These are phyloP conservation scores for Nyctibius bracteatus DNA, from an alignment of 2,113 vertebrate genomes.

Conservation along the genomic window DNA sequence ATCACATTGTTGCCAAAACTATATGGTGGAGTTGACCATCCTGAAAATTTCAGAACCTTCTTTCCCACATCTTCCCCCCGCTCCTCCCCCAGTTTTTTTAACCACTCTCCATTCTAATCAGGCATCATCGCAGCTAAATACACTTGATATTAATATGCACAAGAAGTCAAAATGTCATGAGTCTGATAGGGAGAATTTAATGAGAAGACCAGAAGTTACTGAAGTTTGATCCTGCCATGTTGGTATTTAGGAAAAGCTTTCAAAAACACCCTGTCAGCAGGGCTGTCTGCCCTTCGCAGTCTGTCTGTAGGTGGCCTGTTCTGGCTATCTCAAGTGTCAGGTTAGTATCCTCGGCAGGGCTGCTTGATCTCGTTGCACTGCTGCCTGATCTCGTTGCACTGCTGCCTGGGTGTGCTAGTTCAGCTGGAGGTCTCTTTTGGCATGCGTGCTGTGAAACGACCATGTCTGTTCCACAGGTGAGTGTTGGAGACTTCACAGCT, in stretches of 20 bases:
- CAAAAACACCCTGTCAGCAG: neutral
- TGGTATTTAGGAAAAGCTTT: neutral
- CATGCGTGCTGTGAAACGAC: rapidly evolving
- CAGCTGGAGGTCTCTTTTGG: neutral
- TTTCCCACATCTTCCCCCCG: neutral
- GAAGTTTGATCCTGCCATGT: neutral
- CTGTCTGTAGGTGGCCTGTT: neutral
- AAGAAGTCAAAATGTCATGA: neutral
- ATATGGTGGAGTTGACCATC: neutral
- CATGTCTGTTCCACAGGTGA: neutral
- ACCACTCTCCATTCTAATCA: neutral
- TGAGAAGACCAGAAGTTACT: neutral
- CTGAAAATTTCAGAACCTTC: neutral
- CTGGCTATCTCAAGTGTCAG: neutral
- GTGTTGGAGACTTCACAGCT: neutral
- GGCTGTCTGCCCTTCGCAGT: neutral
- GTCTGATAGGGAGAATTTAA: neutral
- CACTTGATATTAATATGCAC: neutral
- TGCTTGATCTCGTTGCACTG: neutral
- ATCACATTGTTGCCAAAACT: neutral
- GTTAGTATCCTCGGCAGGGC: rapidly evolving
- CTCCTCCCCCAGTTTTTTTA: neutral
- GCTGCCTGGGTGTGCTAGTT: neutral
- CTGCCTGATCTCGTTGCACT: neutral
- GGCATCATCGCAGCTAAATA: neutral